These are phyloP conservation scores for Hydroisotoma schaefferi DNA, from an alignment of 2,888 invertebrate genomes.

Conservation along the genomic window DNA sequence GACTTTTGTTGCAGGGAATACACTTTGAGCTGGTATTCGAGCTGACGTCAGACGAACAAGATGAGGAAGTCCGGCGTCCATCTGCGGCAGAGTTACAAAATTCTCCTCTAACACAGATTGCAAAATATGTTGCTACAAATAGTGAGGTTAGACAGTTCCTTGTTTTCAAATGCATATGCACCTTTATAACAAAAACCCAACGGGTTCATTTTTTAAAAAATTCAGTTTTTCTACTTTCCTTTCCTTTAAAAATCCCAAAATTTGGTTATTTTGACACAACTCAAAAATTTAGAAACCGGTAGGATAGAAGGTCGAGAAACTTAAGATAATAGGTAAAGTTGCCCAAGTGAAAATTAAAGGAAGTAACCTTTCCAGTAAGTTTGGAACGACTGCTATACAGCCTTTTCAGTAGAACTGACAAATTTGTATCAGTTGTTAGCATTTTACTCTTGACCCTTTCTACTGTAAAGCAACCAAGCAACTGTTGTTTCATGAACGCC, in stretches of 20 bases:
- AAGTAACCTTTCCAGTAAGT: no score
- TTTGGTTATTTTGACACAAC: background rate
- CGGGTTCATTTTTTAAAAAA: no score
- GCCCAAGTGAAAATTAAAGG: no score
- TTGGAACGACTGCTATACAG: no score
- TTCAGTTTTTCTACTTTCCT: no score
- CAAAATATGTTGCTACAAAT: conserved; percentile 79
- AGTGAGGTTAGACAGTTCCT: conserved; percentile 62
- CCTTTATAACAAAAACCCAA: no score
- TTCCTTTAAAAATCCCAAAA: background rate
- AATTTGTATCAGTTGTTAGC: no score
- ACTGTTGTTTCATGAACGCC: background rate
- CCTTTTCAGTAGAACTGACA: background rate
- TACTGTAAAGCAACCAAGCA: no score
- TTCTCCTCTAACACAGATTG: conserved; percentile 72
- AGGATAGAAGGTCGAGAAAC: no score
- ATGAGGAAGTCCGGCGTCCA: conserved; percentile 63
- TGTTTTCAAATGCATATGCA: conserved; percentile 1
- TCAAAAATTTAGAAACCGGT: no score
- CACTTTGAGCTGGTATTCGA: conserved; percentile 84
- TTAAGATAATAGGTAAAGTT: no score
- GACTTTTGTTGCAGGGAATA: conserved; percentile 50
- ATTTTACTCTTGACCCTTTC: no score
- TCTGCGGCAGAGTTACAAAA: conserved; percentile 64
- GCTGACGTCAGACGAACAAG: conserved; percentile 66